Base-by-base conservation (phyloP, 2,797 vertebrate genomes). In the Myoxocephalus aenaeus region DNA sequence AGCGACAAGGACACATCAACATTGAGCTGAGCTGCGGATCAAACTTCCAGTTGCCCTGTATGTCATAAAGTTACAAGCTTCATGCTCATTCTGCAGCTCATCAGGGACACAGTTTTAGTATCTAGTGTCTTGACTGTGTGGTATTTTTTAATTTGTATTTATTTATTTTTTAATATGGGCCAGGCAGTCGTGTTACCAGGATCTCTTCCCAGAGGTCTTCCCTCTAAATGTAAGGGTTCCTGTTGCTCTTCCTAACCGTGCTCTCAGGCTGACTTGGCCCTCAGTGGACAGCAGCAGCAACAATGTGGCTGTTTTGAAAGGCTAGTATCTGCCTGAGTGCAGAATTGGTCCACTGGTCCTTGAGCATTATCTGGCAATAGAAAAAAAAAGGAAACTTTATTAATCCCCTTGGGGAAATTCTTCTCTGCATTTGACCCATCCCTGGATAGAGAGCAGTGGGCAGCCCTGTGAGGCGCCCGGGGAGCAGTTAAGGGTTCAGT, bases 251-350 rank as follows among this genome's bases (percentile, higher is more conserved):
- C 75, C 9, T 74, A 15, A 57, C 18, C 17, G 27, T n/a, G n/a
- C 65, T 63, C 65, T 77, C 53, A 7, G 44, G 66, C 36, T 53
- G 73, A 58, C 76, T 61, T 51, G 63, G 81, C 38, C 58, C 65
- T 76, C 66, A 53, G 63, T 29, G 34, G 32, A 32, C 25, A 58
- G 38, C 62, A 59, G 62, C 58, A 51, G 40, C 32, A 65, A 69
- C 58, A 73, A 56, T 67, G 79, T 77, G 67, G 73, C 36, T 74
- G 66, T 80, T 36, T 40, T 73, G n/a, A 81, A 74, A 73, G 68
- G 34, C 59, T 25, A 42, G 34, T 44, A 29, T 70, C 62, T 62
- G 63, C 44, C 46, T 38, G 29, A 59, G 32, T 48, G 1, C 17
- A 71, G 68, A 54, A 64, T 56, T 74, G 46, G 12, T 59, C 44